Percentiles rank a stretch among this genome's conserved stretches.
phyloP scores from a whole-genome alignment of 2,888 invertebrate genomes.

The Platycheirus albimanus region DNA sequence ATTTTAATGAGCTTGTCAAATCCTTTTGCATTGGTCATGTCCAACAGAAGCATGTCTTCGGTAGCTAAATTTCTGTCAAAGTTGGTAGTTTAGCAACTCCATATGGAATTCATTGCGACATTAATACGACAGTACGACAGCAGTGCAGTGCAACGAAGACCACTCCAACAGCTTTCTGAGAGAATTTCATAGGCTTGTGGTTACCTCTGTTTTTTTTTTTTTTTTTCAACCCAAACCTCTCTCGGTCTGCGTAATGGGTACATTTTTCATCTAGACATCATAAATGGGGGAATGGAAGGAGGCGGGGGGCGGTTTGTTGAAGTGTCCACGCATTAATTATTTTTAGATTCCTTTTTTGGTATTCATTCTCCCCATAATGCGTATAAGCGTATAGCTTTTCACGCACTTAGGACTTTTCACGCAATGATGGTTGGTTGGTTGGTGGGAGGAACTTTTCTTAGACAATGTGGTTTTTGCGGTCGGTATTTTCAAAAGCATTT shows the following conservation, averaged over 20 bases:
- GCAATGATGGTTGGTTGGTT: too few relatives aligned
- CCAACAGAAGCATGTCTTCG: not conserved
- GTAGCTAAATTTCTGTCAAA: constrained; percentile 4
- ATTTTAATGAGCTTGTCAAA: constrained; percentile 8
- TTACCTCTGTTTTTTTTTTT: too few relatives aligned
- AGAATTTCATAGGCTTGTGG: constrained; percentile 54
- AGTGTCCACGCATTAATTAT: constrained; percentile 29
- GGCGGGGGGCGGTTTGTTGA: not conserved
- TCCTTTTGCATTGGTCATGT: constrained; percentile 4
- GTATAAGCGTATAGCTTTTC: not conserved
- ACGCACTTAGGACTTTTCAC: constrained; percentile 9
- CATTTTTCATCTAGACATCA: too few relatives aligned
- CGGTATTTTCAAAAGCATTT: not conserved
- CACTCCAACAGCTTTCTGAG: constrained; percentile 6
- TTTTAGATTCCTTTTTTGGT: constrained; percentile 18
- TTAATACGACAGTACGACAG: constrained; percentile 16
- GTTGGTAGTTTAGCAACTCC: not conserved
- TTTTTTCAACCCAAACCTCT: too few relatives aligned
- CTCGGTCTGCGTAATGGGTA: too few relatives aligned
- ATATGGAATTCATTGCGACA: not conserved
- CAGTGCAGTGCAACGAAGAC: not conserved
- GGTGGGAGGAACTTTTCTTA: constrained; percentile 47
- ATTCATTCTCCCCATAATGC: constrained; percentile 40
- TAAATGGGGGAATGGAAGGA: not conserved
- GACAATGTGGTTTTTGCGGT: constrained; percentile 33